Percentiles rank a stretch among this genome's conserved stretches.
These are phyloP conservation scores for Hippolais icterina DNA, from an alignment of 2,113 vertebrate genomes.

Conservation along the genomic window DNA sequence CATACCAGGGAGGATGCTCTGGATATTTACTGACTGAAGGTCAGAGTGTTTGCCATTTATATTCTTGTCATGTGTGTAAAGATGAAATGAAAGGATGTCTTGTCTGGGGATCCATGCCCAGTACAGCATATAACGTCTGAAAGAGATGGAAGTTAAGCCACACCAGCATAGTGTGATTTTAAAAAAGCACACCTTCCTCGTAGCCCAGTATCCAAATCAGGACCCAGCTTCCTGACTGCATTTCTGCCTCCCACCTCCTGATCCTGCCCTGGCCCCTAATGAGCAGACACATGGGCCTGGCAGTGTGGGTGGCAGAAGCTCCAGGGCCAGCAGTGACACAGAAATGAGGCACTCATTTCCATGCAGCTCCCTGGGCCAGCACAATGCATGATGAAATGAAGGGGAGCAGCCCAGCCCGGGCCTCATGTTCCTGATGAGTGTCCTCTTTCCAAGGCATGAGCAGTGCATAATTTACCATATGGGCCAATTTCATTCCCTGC, in stretches of 20 bases:
- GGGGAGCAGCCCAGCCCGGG: not conserved
- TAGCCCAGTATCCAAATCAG: not conserved
- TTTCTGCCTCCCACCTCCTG: not conserved
- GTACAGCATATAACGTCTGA: not conserved
- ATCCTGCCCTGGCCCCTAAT: not conserved
- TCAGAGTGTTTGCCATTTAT: not conserved
- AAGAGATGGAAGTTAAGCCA: not conserved
- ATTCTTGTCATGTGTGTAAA: not conserved
- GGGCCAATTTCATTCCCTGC: not conserved
- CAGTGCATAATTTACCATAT: accelerated
- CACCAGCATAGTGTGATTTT: not conserved
- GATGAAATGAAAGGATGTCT: not conserved
- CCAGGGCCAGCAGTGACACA: accelerated
- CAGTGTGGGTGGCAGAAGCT: not conserved
- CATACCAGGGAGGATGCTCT: accelerated
- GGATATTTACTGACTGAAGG: not conserved
- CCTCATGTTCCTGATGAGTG: not conserved
- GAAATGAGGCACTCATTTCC: not conserved
- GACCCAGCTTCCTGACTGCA: not conserved
- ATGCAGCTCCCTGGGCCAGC: not conserved
- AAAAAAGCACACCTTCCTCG: not conserved
- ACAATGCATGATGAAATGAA: not conserved
- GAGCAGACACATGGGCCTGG: accelerated
- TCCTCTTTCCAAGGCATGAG: not conserved
- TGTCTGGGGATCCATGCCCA: not conserved